Conservation (phyloP, 2,888 invertebrate genomes). For the Slavum lentiscoides region DNA sequence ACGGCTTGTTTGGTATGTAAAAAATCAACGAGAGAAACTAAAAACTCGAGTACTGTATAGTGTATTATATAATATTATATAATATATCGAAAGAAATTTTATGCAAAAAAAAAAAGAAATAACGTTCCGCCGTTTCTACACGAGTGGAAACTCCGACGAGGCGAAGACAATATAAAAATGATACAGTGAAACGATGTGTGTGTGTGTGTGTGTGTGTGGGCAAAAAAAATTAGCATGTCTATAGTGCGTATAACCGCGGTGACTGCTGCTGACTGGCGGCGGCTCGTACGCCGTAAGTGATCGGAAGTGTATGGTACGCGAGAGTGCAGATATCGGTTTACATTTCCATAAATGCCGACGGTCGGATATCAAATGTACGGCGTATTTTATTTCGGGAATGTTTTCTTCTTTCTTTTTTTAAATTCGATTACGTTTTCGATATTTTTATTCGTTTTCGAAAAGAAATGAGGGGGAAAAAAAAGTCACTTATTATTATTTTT, state of each 20-base stretch:
- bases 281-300: not conserved
- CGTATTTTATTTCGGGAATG: not conserved
- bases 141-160: slow-evolving; percentile 30
- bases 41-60: not conserved
- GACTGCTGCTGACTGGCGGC: not conserved
- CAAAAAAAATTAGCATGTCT: slow-evolving; percentile 37
- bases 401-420: not conserved
- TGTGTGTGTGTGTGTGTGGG: not conserved
- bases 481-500: too few species aligned
- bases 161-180: slow-evolving; percentile 32
- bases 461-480: too few species aligned
- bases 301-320: not conserved
- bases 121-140: not conserved
- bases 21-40: slow-evolving; percentile 13
- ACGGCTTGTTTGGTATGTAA: slow-evolving; percentile 21
- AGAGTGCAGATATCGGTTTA: slow-evolving; percentile 32
- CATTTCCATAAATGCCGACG: slow-evolving; percentile 40
- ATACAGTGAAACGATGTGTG: slow-evolving; percentile 16
- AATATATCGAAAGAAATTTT: not conserved
- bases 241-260: not conserved
- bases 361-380: slow-evolving; percentile 15
- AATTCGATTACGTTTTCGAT: not conserved
- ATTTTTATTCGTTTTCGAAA: slow-evolving; percentile 8
- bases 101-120: slow-evolving; percentile 10
- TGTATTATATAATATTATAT: not conserved